Evolutionary conservation across 2,888 invertebrate genomes (phyloP), one percentile per base, ranked within the genome.

Genomic region (Ichneumoninae sp.): DNA sequence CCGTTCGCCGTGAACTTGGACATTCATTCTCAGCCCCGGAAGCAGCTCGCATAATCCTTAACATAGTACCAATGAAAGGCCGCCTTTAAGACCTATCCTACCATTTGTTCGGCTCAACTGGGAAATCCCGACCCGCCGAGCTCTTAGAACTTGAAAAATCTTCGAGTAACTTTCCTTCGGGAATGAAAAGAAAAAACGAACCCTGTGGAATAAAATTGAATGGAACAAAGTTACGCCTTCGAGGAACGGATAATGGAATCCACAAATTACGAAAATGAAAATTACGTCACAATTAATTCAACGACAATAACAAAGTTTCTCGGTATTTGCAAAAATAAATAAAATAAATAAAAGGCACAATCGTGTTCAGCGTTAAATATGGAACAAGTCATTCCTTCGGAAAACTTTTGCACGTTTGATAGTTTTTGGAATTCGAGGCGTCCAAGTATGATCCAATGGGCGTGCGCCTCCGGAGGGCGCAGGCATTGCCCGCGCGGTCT

Each of bases 1-100:
- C 81, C 83, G 82, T 69, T 82, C 76, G 68, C 78, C 81, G 73
- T 80, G 85, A 87, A 87, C 86, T 87, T 83, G 71, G 84, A 86
- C 86, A 86, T 86, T 79, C 80, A 68, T 80, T 83, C 70, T 76
- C 54, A 52, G 19, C 36, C 16, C 30, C 16, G 40, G 52, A 22
- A 76, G 40, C 26, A 6, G 40, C 16, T 19, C 8, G 77, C 36
- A 71, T 80, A 80, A 80, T 54, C 66, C 66, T 60, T 60, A 71
- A 60, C 68, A 68, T 77, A 63, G 68, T 19, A 13, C 79, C 79
- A 52, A 73, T 71, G 54, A 65, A 81, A 77, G 30, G 50, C 19
- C 63, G 19, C 22, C 19, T 30, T 63, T 63, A 65, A 22, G 54
- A 70, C 26, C 69, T 13, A 65, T 63, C 60, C 71, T 75, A 10